Conservation (phyloP, 2,888 invertebrate genomes). For the Microplitis deprimator region DNA sequence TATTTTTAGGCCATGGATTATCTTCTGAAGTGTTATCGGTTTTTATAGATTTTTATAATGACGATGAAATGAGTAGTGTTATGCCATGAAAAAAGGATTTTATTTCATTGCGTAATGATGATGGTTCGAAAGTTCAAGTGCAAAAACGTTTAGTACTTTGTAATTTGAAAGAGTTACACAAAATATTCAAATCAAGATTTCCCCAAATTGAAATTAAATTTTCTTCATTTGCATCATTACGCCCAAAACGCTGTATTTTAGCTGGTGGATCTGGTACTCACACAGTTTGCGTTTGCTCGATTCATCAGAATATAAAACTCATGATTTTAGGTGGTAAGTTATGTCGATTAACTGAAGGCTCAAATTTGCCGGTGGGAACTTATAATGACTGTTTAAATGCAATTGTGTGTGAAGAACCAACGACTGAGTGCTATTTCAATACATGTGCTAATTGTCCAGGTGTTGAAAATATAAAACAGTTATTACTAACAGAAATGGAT, state of each 20-base stretch:
- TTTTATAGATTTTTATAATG: neutral
- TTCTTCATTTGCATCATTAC: no score
- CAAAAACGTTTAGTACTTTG: no score
- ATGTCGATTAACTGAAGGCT: constrained; percentile 13
- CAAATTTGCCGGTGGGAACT: constrained; percentile 15
- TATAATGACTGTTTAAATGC: constrained; percentile 27
- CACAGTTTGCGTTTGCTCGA: constrained; percentile 37
- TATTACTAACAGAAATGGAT: constrained; percentile 35
- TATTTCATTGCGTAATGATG: neutral
- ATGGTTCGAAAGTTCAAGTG: constrained; percentile 1
- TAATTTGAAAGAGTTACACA: no score
- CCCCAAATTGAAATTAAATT: no score
- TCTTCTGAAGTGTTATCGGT: no score
- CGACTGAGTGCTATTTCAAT: constrained; percentile 29
- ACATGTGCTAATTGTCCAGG: constrained; percentile 39
- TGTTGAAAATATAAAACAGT: constrained; percentile 28
- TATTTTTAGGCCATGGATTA: neutral
- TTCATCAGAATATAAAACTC: constrained; percentile 40
- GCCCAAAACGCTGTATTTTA: constrained; percentile 32
- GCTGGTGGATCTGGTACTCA: constrained; percentile 39
- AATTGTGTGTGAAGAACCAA: constrained; percentile 31
- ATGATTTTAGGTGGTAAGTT: constrained; percentile 30
- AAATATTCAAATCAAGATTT: no score
- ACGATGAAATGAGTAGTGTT: neutral
- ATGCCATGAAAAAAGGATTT: neutral